phyloP scores from a whole-genome alignment of 1,140 invertebrate species.

The Drosophila burlai region DNA sequence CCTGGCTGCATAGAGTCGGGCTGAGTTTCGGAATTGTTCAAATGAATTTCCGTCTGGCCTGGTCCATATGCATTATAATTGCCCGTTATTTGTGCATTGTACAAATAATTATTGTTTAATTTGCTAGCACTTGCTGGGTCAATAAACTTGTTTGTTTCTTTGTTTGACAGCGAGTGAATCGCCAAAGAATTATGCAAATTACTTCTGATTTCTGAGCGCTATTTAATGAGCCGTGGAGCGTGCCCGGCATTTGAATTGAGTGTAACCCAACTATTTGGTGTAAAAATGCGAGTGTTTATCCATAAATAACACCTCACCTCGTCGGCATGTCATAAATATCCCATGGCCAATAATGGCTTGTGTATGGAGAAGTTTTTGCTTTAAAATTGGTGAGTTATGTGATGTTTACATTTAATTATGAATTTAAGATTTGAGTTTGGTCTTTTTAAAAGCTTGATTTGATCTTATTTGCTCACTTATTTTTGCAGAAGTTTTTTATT shows the following conservation, averaged over 20 bases:
- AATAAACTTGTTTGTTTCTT: conserved; percentile 63
- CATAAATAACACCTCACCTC: conserved; percentile 35
- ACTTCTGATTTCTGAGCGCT: conserved; percentile 42
- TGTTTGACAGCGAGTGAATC: conserved; percentile 49
- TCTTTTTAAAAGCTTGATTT: background rate
- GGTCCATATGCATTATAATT: conserved; percentile 59
- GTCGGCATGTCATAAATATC: conserved; percentile 56
- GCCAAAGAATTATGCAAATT: conserved; percentile 58
- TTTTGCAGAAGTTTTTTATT: background rate
- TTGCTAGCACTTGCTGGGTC: conserved; percentile 58
- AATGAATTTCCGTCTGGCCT: conserved; percentile 49
- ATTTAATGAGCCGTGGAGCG: conserved; percentile 60
- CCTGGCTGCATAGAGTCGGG: conserved; percentile 37
- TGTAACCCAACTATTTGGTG: conserved; percentile 6
- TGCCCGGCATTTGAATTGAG: conserved; percentile 55
- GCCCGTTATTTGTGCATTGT: conserved; percentile 63
- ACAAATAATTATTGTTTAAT: conserved; percentile 80
- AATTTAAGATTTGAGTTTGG: background rate
- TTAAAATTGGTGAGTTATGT: background rate
- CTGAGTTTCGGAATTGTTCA: conserved; percentile 20
- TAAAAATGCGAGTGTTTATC: conserved; percentile 28
- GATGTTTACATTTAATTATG: conserved; percentile 1
- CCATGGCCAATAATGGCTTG: conserved; percentile 23
- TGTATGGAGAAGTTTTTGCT: conserved; percentile 21
- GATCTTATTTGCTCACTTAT: background rate